Conservation (phyloP, 2,888 invertebrate genomes). For the Apodemia zela region DNA sequence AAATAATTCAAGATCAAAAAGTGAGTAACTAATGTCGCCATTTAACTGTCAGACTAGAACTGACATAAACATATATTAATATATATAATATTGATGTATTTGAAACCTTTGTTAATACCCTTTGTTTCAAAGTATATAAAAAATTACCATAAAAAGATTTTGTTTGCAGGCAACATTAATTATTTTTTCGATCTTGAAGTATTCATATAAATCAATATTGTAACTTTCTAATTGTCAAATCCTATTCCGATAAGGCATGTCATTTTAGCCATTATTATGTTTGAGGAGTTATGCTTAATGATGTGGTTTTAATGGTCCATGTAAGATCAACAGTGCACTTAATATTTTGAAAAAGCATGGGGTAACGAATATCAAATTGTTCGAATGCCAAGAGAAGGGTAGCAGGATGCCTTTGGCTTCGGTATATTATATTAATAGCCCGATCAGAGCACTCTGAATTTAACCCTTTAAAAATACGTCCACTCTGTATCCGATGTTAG, state of each 20-base stretch:
- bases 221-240: neutral
- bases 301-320: slow-evolving; percentile 21
- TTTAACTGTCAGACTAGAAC: no score
- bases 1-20: no score
- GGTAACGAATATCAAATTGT: slow-evolving; percentile 32
- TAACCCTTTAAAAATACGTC: slow-evolving; percentile 19
- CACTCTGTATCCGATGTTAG: slow-evolving; percentile 38
- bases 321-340: slow-evolving; percentile 17
- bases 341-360: slow-evolving; percentile 44
- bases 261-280: slow-evolving; percentile 3
- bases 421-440: slow-evolving; percentile 38
- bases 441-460: slow-evolving; percentile 7
- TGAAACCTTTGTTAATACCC: no score
- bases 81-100: no score
- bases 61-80: no score
- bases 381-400: slow-evolving; percentile 42
- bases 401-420: slow-evolving; percentile 76
- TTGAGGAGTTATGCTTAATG: slow-evolving; percentile 10
- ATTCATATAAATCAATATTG: no score
- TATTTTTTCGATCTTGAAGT: no score
- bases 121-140: no score
- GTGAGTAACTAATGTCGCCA: no score
- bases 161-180: no score
- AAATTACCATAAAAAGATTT: no score
- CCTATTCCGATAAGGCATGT: neutral